These are phyloP conservation scores for Cantharis lateralis DNA, from an alignment of 2,888 invertebrate genomes.

Conservation along the genomic window DNA sequence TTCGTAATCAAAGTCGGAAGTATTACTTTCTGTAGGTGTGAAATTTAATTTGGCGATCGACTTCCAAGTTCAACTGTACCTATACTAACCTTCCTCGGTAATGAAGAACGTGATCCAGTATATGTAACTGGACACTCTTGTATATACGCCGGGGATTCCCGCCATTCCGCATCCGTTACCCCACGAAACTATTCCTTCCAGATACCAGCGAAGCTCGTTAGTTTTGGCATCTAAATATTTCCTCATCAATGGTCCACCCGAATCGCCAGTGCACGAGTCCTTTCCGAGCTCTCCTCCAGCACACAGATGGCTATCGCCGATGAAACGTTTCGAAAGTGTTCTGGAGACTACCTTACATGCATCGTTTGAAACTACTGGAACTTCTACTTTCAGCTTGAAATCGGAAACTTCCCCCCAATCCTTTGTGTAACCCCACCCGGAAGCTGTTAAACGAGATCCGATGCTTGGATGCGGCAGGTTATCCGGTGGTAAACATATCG, in stretches of 20 bases:
- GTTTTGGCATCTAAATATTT: neutral
- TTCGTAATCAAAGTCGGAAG: neutral
- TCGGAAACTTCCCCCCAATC: neutral
- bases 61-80: no score
- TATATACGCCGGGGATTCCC: slow-evolving; percentile 87
- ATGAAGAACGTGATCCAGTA: slow-evolving; percentile 76
- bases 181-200: slow-evolving; percentile 44
- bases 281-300: slow-evolving; percentile 63
- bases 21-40: no score
- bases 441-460: neutral
- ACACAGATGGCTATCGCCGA: slow-evolving; percentile 54
- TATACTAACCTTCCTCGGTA: neutral
- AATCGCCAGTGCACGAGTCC: slow-evolving; percentile 63
- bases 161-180: slow-evolving; percentile 87
- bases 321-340: neutral
- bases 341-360: neutral
- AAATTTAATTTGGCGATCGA: no score
- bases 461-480: neutral
- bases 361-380: slow-evolving; percentile 59
- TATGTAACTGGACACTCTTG: slow-evolving; percentile 78
- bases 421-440: neutral
- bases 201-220: neutral
- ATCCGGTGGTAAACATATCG: slow-evolving; percentile 9
- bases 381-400: slow-evolving; percentile 27
- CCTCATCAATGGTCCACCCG: slow-evolving; percentile 29